phyloP scores from a whole-genome alignment of 2,113 vertebrate species.

The Zapus hudsonius region DNA sequence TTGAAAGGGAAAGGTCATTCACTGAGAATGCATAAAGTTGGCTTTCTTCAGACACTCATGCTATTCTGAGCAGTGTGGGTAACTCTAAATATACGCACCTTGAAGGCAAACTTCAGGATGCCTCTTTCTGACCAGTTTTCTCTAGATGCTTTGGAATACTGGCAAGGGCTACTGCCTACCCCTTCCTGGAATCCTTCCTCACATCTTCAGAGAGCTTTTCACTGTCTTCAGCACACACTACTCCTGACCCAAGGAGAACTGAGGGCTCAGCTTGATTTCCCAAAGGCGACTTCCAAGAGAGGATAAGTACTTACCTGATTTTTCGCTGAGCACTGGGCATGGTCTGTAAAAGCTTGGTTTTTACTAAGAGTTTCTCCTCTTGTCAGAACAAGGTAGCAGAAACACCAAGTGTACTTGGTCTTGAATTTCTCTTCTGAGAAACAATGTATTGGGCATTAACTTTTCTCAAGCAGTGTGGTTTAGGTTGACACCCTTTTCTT shows the following conservation, averaged over 20 bases:
- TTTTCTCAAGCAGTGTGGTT: not conserved
- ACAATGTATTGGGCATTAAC: not conserved
- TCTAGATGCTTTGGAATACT: not conserved
- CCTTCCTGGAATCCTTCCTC: not conserved
- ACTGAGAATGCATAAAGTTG: not conserved
- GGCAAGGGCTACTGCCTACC: not conserved
- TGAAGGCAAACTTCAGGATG: fast-evolving
- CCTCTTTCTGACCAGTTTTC: not conserved
- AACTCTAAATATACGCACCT: not conserved
- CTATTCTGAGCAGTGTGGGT: not conserved
- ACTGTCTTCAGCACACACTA: not conserved
- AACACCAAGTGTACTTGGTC: not conserved
- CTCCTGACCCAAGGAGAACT: constrained; percentile 18
- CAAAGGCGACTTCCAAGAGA: not conserved
- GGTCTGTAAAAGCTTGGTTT: not conserved
- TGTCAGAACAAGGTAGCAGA: not conserved
- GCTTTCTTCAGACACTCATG: not conserved
- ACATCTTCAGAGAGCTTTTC: not conserved
- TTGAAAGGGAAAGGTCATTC: not conserved
- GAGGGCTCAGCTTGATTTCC: not conserved
- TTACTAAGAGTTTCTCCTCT: not conserved
- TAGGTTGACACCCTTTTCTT: not conserved
- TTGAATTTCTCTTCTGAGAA: not conserved
- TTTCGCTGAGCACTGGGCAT: not conserved
- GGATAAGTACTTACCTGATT: not conserved